Percentiles rank a stretch among this genome's conserved stretches.
Conservation (phyloP, 2,888 invertebrate species). For the Hesperia comma region DNA sequence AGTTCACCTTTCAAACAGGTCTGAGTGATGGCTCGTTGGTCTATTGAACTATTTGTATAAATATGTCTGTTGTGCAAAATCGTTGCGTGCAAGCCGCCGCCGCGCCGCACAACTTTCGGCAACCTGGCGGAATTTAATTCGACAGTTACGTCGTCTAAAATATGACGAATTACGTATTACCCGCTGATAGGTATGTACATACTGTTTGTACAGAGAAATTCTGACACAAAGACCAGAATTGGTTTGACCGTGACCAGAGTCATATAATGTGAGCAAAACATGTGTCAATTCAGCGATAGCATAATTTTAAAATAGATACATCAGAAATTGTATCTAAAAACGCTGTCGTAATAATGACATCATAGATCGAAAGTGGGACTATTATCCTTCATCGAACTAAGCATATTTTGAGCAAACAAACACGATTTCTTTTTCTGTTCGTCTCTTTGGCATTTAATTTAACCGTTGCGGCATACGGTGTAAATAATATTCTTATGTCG, state of each 20-base stretch:
- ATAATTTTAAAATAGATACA: too few species aligned
- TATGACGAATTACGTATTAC: background rate
- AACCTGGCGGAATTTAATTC: slow-evolving; percentile 20
- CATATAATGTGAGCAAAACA: too few species aligned
- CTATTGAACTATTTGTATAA: slow-evolving; percentile 38
- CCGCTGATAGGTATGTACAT: background rate
- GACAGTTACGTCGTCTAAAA: slow-evolving; percentile 3
- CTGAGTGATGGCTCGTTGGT: slow-evolving; percentile 34
- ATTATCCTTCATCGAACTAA: background rate
- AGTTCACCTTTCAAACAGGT: slow-evolving; percentile 27
- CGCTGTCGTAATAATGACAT: background rate
- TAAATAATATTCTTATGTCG: slow-evolving; percentile 29
- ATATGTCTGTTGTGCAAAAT: slow-evolving; percentile 33
- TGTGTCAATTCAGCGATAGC: too few species aligned
- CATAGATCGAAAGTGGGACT: background rate
- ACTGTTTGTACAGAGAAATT: too few species aligned
- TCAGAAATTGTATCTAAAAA: background rate
- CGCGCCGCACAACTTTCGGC: slow-evolving; percentile 25
- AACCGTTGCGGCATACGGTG: background rate
- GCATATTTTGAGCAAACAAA: background rate
- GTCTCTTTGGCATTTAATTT: background rate
- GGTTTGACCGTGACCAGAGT: too few species aligned
- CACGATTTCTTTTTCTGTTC: background rate
- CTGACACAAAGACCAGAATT: too few species aligned
- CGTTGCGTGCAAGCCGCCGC: slow-evolving; percentile 28